phyloP scores from a whole-genome alignment of 2,888 invertebrate species.

The Coelinius sp. region DNA sequence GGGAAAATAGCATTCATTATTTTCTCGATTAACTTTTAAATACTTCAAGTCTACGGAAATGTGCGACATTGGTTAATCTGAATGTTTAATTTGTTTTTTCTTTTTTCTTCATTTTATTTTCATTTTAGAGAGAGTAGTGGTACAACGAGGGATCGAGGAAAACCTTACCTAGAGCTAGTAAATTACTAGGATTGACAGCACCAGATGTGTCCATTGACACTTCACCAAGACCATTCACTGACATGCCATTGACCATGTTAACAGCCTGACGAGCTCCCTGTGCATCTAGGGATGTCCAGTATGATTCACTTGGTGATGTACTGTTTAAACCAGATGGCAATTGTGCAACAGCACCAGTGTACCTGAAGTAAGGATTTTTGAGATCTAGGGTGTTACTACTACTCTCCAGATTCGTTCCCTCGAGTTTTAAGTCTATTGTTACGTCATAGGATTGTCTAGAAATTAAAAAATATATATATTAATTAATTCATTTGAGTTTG shows the following conservation, averaged over 20 bases:
- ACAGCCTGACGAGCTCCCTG: constrained; percentile 79
- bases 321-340: constrained; percentile 94
- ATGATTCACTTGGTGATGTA: constrained; percentile 93
- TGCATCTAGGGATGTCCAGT: constrained; percentile 89
- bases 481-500: background rate
- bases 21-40: background rate
- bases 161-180: constrained; percentile 67
- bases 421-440: constrained; percentile 92
- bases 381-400: constrained; percentile 95
- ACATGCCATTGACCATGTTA: constrained; percentile 83
- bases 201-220: constrained; percentile 80
- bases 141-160: constrained; percentile 53
- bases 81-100: background rate
- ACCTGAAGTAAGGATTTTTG: constrained; percentile 98
- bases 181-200: constrained; percentile 72
- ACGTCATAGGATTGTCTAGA: constrained; percentile 97
- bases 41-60: background rate
- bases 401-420: constrained; percentile 85
- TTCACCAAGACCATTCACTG: constrained; percentile 82
- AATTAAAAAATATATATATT: constrained; percentile 31
- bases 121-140: constrained; percentile 48
- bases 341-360: constrained; percentile 92
- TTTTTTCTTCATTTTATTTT: constrained; percentile 3
- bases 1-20: background rate
- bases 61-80: background rate